Base-by-base conservation (phyloP, 1,140 invertebrate species). In the Microplitis demolitor region DNA sequence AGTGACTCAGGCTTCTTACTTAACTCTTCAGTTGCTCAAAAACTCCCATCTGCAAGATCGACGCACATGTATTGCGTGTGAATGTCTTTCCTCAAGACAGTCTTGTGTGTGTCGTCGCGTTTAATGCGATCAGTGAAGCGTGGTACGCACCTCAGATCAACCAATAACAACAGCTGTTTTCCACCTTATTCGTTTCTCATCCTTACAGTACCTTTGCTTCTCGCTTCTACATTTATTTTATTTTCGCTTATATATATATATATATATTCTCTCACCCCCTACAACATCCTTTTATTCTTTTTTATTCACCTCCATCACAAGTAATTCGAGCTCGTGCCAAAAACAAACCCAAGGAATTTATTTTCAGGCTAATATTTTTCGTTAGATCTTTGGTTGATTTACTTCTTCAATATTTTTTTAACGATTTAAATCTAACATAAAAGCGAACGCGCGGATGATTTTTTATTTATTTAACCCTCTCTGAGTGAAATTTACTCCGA, bases 281-380 rank as follows among this genome's bases (percentile, higher is more conserved):
- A 24, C 24, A 24, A 24, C 61, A n/a, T 33, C 33, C 39, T 11
- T 31, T 39, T 45, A 9, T 45, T 9, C 39, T 45, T 45, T 8
- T 45, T 45, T 45, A 9, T 11, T 45, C 1, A 9, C 39, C 11
- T 45, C 6, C 11, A 45, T 62, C 34, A 24, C 53, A 67, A 75
- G 78, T 79, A 79, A 80, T 80, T 80, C 77, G 79, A 79, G 76
- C 75, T 80, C 78, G 78, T 82, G 79, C 72, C 77, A 76, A 76
- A 79, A 82, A 45, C 39, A 74, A 79, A 78, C 69, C 51, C 37
- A 62, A 75, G 69, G 78, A 79, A 80, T 80, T 80, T 54, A 73
- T 70, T 73, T 71, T 14, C 13, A 33, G 11, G 63, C 45, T 13
- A 54, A 51, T 13, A 6, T 45, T 45, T 45, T 45, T 45, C 39